Conservation (phyloP, 2,797 vertebrate genomes). For the Cuculus canorus region DNA sequence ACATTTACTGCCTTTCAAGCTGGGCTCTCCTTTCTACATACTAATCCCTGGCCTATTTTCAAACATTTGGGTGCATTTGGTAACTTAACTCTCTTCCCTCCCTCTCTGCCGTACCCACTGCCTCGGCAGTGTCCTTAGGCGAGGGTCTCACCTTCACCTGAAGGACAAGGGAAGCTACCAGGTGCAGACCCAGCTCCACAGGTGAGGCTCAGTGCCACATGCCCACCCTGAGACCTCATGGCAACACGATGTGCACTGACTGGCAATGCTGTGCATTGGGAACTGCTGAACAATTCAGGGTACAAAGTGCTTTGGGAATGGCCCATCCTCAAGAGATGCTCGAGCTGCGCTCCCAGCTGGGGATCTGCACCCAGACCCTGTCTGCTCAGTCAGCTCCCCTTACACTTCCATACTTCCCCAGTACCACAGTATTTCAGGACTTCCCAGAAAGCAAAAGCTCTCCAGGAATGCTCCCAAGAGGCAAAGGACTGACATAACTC, state of each 20-base stretch:
- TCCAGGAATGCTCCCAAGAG: not conserved
- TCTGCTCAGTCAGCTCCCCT: not conserved
- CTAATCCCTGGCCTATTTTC: not conserved
- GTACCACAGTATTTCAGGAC: not conserved
- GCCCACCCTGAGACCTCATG: not conserved
- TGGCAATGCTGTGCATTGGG: not conserved
- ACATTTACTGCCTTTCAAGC: not conserved
- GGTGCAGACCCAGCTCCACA: accelerated
- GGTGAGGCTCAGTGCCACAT: accelerated
- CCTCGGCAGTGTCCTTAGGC: not conserved
- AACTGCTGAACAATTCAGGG: not conserved
- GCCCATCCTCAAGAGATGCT: not conserved
- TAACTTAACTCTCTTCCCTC: not conserved
- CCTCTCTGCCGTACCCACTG: not conserved
- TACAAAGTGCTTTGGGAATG: not conserved
- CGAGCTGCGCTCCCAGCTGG: accelerated
- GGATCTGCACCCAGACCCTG: not conserved
- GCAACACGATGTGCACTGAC: accelerated
- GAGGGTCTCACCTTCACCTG: not conserved
- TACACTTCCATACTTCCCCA: not conserved
- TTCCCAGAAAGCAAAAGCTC: not conserved
- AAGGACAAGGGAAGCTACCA: not conserved
- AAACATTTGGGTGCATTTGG: not conserved
- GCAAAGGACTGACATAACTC: not conserved
- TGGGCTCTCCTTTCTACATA: not conserved